A percentile compares a stretch with the other conserved stretches of the same genome.
These are phyloP conservation scores for Crossocerus cetratus DNA, from an alignment of 2,888 invertebrate species.

Conservation along the genomic window DNA sequence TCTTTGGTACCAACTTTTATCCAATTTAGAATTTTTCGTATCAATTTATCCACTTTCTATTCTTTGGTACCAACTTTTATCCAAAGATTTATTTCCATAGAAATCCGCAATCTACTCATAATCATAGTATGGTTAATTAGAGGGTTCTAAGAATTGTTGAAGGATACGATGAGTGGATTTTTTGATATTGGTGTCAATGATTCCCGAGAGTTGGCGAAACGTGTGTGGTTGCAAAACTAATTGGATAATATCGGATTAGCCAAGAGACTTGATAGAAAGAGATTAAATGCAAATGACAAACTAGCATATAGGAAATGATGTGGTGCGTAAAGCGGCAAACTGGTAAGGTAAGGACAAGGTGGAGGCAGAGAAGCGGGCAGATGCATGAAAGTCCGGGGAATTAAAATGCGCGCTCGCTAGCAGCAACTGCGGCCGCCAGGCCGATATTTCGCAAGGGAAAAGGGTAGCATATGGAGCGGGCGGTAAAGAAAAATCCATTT, in stretches of 20 bases:
- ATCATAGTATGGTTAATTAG: too few relatives aligned
- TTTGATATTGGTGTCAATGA: too few relatives aligned
- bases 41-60: too few relatives aligned
- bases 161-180: too few relatives aligned
- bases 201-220: too few relatives aligned
- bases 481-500: slow-evolving; percentile 51
- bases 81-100: too few relatives aligned
- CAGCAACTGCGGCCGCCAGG: too few relatives aligned
- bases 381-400: slow-evolving; percentile 2
- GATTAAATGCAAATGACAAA: neutral
- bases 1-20: too few relatives aligned
- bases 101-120: too few relatives aligned
- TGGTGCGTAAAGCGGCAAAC: slow-evolving; percentile 6
- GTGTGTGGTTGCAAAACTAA: neutral
- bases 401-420: neutral
- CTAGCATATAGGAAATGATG: slow-evolving; percentile 10
- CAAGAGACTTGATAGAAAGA: neutral
- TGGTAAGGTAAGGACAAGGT: neutral
- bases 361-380: neutral
- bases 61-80: too few relatives aligned
- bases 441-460: slow-evolving; percentile 24
- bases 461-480: slow-evolving; percentile 18
- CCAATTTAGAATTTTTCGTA: too few relatives aligned
- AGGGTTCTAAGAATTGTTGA: too few relatives aligned
- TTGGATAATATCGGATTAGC: neutral